These are phyloP conservation scores for Sphaeridia pumilis DNA, from an alignment of 2,888 invertebrate species.

Conservation along the genomic window DNA sequence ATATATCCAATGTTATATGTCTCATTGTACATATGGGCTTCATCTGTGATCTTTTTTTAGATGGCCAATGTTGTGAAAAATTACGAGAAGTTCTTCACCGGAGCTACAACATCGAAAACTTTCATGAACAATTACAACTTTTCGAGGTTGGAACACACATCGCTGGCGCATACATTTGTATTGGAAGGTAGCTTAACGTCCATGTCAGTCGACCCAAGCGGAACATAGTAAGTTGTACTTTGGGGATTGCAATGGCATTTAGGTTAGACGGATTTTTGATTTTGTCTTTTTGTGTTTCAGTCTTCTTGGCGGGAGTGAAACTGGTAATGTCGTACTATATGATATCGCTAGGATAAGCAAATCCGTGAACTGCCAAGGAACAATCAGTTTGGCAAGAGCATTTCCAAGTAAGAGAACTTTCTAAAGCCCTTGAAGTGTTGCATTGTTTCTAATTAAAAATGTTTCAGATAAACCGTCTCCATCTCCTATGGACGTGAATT, in stretches of 20 bases:
- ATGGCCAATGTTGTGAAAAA: slow-evolving; percentile 4
- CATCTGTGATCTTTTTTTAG: no score
- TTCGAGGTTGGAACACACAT: slow-evolving; percentile 5
- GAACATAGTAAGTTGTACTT: slow-evolving; percentile 10
- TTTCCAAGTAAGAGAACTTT: slow-evolving; percentile 11
- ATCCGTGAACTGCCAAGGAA: slow-evolving; percentile 10
- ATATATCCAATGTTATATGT: background rate
- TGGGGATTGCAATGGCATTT: background rate
- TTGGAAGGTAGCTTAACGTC: slow-evolving; percentile 4
- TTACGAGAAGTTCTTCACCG: slow-evolving; percentile 4
- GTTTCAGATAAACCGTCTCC: slow-evolving; percentile 11
- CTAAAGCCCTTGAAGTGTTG: no score
- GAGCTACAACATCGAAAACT: background rate
- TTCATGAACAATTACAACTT: slow-evolving; percentile 6
- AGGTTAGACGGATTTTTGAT: no score
- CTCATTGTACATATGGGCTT: no score
- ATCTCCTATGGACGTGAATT: slow-evolving; percentile 11
- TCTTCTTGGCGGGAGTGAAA: slow-evolving; percentile 13
- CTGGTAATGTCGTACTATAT: slow-evolving; percentile 11
- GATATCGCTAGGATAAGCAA: slow-evolving; percentile 14
- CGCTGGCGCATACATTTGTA: slow-evolving; percentile 3
- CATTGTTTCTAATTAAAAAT: no score
- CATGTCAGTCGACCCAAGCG: slow-evolving; percentile 7
- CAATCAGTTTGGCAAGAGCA: slow-evolving; percentile 9
- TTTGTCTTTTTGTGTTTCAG: background rate